phyloP scores from a whole-genome alignment of 2,888 invertebrate species.

The Leptura quadrifasciata region DNA sequence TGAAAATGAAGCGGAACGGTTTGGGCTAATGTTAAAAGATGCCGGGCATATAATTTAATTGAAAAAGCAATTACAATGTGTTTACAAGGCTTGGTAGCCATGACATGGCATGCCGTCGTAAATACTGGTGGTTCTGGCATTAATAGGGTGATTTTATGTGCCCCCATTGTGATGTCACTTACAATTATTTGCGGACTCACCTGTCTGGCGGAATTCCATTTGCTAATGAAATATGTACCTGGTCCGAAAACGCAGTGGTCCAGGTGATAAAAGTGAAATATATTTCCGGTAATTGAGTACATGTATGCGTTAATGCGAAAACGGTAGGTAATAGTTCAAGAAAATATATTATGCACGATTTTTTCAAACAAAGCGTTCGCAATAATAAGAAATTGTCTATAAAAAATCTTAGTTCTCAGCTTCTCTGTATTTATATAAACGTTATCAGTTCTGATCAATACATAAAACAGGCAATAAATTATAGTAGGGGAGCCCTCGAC shows the following conservation, averaged over 20 bases:
- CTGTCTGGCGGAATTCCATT: neutral
- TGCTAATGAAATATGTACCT: neutral
- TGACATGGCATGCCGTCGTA: slow-evolving; percentile 45
- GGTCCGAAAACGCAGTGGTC: neutral
- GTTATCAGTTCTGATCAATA: no score
- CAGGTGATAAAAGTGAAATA: slow-evolving; percentile 2
- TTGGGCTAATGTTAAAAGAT: slow-evolving; percentile 27
- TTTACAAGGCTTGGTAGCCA: slow-evolving; percentile 43
- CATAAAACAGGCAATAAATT: no score
- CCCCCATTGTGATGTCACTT: slow-evolving; percentile 43
- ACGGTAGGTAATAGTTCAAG: no score
- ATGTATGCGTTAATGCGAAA: no score
- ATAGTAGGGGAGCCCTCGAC: no score
- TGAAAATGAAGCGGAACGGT: slow-evolving; percentile 24
- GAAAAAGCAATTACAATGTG: slow-evolving; percentile 48
- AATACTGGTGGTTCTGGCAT: slow-evolving; percentile 38
- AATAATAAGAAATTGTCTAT: no score
- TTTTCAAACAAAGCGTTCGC: no score
- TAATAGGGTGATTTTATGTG: slow-evolving; percentile 46
- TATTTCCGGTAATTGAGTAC: neutral
- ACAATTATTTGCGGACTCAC: slow-evolving; percentile 12
- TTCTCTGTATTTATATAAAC: no score
- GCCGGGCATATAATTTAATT: slow-evolving; percentile 45
- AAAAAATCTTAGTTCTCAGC: no score
- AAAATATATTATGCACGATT: no score